Conservation (phyloP, 35 echinoderm and acorn worm species). For the Heliocidaris tuberculata region DNA sequence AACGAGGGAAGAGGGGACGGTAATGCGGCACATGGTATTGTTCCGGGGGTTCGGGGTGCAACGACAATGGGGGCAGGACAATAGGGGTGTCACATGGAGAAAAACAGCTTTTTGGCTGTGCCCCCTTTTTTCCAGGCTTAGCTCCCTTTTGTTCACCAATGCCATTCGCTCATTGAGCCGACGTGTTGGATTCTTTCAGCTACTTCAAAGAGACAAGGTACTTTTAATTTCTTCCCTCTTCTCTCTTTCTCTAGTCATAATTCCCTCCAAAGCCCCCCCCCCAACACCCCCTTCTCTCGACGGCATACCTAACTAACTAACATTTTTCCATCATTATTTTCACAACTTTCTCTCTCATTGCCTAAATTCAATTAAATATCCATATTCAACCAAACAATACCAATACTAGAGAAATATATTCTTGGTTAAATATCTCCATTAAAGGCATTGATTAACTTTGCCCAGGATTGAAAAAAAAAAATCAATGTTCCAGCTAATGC, state of each 20-base stretch:
- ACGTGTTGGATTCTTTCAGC: neutral
- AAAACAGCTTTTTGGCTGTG: neutral
- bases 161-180: neutral
- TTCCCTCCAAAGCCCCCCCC: neutral
- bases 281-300: neutral
- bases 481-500: too few species aligned
- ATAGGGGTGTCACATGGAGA: neutral
- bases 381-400: neutral
- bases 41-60: neutral
- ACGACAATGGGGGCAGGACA: neutral
- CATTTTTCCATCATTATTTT: neutral
- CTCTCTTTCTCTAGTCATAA: neutral
- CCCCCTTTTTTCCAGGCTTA: neutral
- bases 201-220: neutral
- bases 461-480: too few species aligned
- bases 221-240: neutral
- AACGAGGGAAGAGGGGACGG: neutral
- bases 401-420: too few species aligned
- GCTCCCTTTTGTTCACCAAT: neutral
- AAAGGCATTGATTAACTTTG: too few species aligned
- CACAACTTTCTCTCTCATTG: neutral
- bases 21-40: slow-evolving; percentile 9
- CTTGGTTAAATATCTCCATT: too few species aligned
- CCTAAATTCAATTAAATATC: neutral
- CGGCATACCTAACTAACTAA: neutral